Conservation (phyloP, 2,113 vertebrate species). For the Pluvialis apricaria region DNA sequence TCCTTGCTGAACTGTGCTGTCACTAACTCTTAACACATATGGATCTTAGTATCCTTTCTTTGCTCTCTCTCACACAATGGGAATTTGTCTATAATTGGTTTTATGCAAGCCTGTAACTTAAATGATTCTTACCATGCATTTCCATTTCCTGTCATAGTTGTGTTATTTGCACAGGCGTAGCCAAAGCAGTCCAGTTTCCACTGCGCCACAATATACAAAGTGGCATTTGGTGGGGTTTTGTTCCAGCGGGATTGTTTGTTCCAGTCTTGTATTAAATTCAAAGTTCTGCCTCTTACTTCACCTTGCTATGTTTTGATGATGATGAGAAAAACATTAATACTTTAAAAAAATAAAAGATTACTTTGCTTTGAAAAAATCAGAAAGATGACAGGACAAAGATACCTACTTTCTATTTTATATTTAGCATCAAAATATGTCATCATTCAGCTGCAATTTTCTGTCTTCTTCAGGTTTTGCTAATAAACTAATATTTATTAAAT, state of each 20-base stretch:
- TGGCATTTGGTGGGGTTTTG: not conserved
- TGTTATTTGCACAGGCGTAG: not conserved
- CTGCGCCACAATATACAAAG: not conserved
- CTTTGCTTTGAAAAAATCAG: not conserved
- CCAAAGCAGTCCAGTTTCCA: not conserved
- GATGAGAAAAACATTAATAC: not conserved
- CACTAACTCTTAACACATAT: accelerated
- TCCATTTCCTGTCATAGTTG: not conserved
- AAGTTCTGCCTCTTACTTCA: not conserved
- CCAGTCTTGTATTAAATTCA: not conserved
- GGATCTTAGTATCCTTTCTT: not conserved
- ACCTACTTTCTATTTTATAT: not conserved
- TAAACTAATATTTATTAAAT: not conserved
- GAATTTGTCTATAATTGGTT: not conserved
- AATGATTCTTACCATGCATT: not conserved
- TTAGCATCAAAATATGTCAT: not conserved
- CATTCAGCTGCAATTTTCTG: not conserved
- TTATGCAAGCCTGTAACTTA: not conserved
- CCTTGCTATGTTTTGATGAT: not conserved
- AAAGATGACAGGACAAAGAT: not conserved
- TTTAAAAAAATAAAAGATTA: not conserved
- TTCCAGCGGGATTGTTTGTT: not conserved
- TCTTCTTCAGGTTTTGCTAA: not conserved
- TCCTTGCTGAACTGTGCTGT: not conserved
- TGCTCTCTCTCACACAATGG: not conserved